phyloP scores from a whole-genome alignment of 2,888 invertebrate genomes.

The Aromia moschata region DNA sequence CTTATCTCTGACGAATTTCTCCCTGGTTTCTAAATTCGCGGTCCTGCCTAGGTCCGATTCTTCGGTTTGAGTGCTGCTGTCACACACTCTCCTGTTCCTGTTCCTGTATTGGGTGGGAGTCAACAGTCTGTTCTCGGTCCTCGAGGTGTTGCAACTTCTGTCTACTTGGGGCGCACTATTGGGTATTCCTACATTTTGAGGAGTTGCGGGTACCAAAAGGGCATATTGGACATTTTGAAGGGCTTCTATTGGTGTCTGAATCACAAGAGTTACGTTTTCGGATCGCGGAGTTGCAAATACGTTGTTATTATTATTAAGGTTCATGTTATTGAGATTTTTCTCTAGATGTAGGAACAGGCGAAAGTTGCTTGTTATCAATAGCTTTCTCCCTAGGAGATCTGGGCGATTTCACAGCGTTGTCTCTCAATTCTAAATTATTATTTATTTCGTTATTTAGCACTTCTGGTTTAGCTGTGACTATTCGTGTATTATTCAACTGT shows the following conservation, averaged over 20 bases:
- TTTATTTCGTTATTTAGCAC: constrained; percentile 43
- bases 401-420: constrained; percentile 37
- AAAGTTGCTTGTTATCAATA: constrained; percentile 8
- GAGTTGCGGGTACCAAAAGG: constrained; percentile 65
- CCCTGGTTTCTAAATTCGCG: constrained; percentile 54
- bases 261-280: constrained; percentile 59
- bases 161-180: constrained; percentile 49
- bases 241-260: constrained; percentile 62
- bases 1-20: constrained; percentile 55
- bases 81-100: constrained; percentile 66
- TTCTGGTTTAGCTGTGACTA: constrained; percentile 27
- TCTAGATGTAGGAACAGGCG: constrained; percentile 1
- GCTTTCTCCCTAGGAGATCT: constrained; percentile 12
- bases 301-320: constrained; percentile 9
- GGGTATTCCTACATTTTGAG: constrained; percentile 52
- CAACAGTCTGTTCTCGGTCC: constrained; percentile 65
- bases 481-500: constrained; percentile 40
- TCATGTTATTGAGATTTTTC: constrained; percentile 17
- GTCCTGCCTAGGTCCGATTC: constrained; percentile 36
- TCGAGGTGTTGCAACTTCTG: constrained; percentile 44
- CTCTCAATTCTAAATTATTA: constrained; percentile 41
- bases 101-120: constrained; percentile 68
- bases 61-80: constrained; percentile 78
- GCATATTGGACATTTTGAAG: constrained; percentile 69
- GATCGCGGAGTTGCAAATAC: constrained; percentile 39